These are phyloP conservation scores for Leptodactylus fuscus DNA, from an alignment of 2,113 vertebrate species.

Conservation along the genomic window DNA sequence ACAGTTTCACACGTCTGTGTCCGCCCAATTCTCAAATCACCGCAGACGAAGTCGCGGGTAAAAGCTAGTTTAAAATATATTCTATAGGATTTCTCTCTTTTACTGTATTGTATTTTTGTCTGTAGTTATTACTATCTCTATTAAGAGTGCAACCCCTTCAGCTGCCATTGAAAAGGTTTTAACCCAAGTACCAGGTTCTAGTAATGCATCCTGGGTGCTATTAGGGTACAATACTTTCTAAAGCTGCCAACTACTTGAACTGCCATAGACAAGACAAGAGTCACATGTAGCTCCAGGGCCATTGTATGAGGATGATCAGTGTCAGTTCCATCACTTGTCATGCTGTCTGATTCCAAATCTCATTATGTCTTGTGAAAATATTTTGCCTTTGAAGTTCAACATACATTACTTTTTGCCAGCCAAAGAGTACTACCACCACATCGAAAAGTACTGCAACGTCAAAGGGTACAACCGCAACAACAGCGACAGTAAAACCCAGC, in stretches of 20 bases:
- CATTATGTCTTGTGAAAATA: not conserved
- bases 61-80: no score
- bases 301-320: not conserved
- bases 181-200: not conserved
- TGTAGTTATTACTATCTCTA: no score
- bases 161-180: not conserved
- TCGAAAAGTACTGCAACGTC: constrained; percentile 31
- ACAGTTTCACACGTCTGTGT: no score
- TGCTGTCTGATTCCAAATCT: not conserved
- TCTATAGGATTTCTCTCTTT: no score
- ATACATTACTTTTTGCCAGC: constrained; percentile 15
- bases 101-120: no score
- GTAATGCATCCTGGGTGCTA: not conserved
- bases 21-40: no score
- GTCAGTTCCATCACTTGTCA: not conserved
- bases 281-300: not conserved
- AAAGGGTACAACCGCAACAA: constrained; percentile 10
- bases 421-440: constrained; percentile 33
- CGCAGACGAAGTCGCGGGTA: no score
- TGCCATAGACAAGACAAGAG: no score
- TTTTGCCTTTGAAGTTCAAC: not conserved
- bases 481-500: constrained; percentile 13
- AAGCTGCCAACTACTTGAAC: not conserved
- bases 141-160: no score
- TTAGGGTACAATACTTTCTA: not conserved